Evolutionary conservation across 2,797 vertebrate species (phyloP).

Genomic region (Luscinia megarhynchos): DNA sequence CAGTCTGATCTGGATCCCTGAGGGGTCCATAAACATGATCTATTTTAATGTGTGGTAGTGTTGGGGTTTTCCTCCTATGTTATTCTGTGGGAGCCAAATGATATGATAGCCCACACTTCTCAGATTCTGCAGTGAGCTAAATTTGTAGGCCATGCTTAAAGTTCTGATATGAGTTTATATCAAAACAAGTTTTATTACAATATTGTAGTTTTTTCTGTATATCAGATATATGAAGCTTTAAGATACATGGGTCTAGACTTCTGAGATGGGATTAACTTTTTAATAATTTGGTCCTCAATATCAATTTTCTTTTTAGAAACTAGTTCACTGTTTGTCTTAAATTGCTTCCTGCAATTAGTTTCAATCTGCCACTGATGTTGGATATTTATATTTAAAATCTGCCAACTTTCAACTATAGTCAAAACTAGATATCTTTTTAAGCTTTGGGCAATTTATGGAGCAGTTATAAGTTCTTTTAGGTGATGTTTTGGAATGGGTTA

Average conservation of each 20-base stretch:
- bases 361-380: not conserved
- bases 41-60: not conserved
- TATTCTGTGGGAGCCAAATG: not conserved
- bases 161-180: not conserved
- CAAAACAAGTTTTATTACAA: not conserved
- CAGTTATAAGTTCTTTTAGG: not conserved
- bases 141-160: not conserved
- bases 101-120: fast-evolving
- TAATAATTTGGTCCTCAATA: not conserved
- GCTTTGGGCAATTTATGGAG: not conserved
- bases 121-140: not conserved
- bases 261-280: not conserved
- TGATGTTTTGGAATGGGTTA: not conserved
- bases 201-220: not conserved
- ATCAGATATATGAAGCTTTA: not conserved
- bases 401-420: not conserved
- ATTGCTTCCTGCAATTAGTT: not conserved
- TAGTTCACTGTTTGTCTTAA: not conserved
- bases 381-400: not conserved
- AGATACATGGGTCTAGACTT: not conserved
- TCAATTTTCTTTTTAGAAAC: not conserved
- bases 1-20: not conserved
- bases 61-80: not conserved
- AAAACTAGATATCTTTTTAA: not conserved
- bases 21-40: not conserved